These are phyloP conservation scores for Heliconius aoede DNA, from an alignment of 2,888 invertebrate species.

Conservation along the genomic window DNA sequence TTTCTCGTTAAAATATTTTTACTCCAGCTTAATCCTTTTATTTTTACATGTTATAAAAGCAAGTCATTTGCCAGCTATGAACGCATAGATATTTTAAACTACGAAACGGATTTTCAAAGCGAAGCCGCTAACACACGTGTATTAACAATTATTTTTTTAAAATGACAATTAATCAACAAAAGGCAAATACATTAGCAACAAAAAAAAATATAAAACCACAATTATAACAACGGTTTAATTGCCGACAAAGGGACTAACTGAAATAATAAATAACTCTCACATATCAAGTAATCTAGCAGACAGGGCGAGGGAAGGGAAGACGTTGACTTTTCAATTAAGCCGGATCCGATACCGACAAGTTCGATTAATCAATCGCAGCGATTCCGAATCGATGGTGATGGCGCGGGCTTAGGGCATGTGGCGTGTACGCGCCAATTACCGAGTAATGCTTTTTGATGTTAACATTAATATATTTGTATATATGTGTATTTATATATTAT, in stretches of 20 bases:
- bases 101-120: neutral
- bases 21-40: no score
- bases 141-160: no score
- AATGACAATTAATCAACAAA: neutral
- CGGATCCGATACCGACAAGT: slow-evolving; percentile 57
- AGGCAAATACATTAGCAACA: neutral
- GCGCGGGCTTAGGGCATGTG: slow-evolving; percentile 52
- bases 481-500: no score
- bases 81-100: no score
- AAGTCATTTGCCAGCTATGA: no score
- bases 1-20: no score
- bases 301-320: slow-evolving; percentile 61
- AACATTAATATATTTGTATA: neutral
- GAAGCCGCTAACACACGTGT: neutral
- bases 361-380: slow-evolving; percentile 71
- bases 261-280: slow-evolving; percentile 67
- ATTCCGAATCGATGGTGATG: slow-evolving; percentile 53
- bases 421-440: slow-evolving; percentile 58
- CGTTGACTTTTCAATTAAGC: slow-evolving; percentile 83
- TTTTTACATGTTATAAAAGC: no score
- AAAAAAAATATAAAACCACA: slow-evolving; percentile 10
- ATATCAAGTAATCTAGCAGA: slow-evolving; percentile 66
- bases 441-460: slow-evolving; percentile 31
- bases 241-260: slow-evolving; percentile 44
- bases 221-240: slow-evolving; percentile 33